Evolutionary conservation across 2,797 vertebrate genomes (phyloP), one percentile per base, ranked within the genome.

Genomic region (Channallabes apus): DNA sequence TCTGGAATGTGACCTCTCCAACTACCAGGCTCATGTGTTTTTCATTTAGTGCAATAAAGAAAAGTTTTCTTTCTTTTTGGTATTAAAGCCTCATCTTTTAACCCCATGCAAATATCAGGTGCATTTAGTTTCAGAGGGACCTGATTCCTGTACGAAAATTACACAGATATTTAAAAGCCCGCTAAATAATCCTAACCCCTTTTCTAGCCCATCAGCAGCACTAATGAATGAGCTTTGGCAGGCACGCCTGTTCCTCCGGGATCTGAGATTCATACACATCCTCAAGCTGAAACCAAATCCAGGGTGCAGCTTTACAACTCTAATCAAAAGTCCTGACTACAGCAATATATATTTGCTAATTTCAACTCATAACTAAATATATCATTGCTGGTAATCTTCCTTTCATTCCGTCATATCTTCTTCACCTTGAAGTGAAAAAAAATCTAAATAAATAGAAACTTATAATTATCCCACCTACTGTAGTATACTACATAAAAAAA

Each of bases 121-220:
- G 88, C 88, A 91, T 92, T 93, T 92, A 90, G 91, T 65, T 89
- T 93, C 90, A 89, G 87, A 89, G 90, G 84, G 88, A 91, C 91
- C 91, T 91, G 89, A 94, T 93, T 91, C 85, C 90, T 89, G 86
- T 88, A 89, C 94, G 92, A 91, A 95, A 94, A 94, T 94, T 86
- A 95, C 88, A 91, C 91, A 92, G 90, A 94, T 92, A 92, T 92
- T 92, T 91, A 92, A 89, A 93, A 93, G 90, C 88, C 84, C 87
- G 68, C 32, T 65, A 83, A 82, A 80, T 89, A 89, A 89, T 87
- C 84, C 82, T 82, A 54, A 73, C 64, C 65, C 79, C 38, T 64
- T 82, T 88, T 69, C 68, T 58, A 56, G 27, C 35, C 54, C 38
- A 76, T 86, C 69, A 83, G 82, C 64, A 69, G 76, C 7, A 58